phyloP scores from a whole-genome alignment of 2,888 invertebrate genomes.

The Eugnorisma glareosa region DNA sequence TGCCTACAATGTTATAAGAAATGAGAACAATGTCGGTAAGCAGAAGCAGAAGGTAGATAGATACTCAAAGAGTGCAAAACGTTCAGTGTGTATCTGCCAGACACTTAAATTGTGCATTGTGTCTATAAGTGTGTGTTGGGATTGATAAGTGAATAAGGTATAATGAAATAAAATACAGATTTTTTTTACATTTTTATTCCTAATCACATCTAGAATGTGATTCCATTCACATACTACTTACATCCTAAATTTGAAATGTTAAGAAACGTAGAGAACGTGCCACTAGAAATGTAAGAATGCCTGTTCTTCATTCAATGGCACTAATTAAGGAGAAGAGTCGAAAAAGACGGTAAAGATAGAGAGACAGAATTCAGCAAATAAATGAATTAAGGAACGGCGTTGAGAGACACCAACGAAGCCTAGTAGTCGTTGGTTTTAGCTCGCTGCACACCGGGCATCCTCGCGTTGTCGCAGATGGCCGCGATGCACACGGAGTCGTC shows the following conservation, averaged over 20 bases:
- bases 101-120: too few species aligned
- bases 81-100: too few species aligned
- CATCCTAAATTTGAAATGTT: neutral
- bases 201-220: constrained; percentile 2
- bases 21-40: neutral
- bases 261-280: neutral
- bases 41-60: neutral
- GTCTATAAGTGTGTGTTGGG: too few species aligned
- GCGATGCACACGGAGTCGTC: neutral
- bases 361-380: constrained; percentile 3
- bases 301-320: neutral
- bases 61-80: neutral
- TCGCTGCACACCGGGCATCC: neutral
- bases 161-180: neutral
- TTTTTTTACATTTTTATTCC: constrained; percentile 11
- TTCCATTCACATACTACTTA: constrained; percentile 6
- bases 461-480: neutral
- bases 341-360: neutral
- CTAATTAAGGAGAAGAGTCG: neutral
- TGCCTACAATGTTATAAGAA: neutral
- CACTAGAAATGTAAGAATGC: neutral
- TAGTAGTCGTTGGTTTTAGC: neutral
- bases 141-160: neutral
- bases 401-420: neutral
- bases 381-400: neutral